A percentile compares a stretch with the other conserved stretches of the same genome.
Conservation (phyloP, 2,888 invertebrate species). For the Apocheima hispidaria region DNA sequence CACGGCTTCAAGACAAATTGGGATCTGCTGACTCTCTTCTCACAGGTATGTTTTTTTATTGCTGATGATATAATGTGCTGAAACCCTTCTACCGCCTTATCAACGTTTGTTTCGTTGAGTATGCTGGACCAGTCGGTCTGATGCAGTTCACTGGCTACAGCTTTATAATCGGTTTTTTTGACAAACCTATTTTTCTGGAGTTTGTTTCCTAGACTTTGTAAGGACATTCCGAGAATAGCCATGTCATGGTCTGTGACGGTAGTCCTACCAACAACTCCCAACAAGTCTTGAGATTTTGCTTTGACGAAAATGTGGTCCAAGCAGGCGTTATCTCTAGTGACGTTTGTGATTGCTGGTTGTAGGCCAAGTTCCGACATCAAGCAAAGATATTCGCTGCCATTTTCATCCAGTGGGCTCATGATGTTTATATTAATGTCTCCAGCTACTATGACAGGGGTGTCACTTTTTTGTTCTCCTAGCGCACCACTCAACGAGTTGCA, state of each 20-base stretch:
- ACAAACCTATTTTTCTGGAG: not conserved
- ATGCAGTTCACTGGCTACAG: not conserved
- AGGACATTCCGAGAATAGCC: not conserved
- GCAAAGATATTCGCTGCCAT: slow-evolving; percentile 1
- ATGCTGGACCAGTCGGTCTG: not conserved
- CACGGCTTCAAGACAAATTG: not conserved
- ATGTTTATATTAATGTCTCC: slow-evolving; percentile 4
- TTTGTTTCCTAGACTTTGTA: not conserved
- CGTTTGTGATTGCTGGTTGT: not conserved
- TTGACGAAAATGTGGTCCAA: slow-evolving; percentile 2
- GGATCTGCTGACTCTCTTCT: not conserved
- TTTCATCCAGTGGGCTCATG: not conserved
- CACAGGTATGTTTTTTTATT: not conserved
- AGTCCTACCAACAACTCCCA: not conserved
- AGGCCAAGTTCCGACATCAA: slow-evolving; percentile 4
- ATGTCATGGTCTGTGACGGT: not conserved
- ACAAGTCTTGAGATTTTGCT: not conserved
- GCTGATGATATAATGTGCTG: not conserved
- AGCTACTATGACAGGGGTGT: not conserved
- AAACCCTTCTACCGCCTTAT: not conserved
- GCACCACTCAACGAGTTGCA: not conserved
- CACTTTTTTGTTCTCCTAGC: not conserved
- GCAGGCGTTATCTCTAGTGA: slow-evolving; percentile 1
- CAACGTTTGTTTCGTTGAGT: not conserved
- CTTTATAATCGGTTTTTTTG: not conserved